Evolutionary conservation across 2,797 vertebrate genomes (phyloP).

Genomic region (Falco novaeseelandiae): DNA sequence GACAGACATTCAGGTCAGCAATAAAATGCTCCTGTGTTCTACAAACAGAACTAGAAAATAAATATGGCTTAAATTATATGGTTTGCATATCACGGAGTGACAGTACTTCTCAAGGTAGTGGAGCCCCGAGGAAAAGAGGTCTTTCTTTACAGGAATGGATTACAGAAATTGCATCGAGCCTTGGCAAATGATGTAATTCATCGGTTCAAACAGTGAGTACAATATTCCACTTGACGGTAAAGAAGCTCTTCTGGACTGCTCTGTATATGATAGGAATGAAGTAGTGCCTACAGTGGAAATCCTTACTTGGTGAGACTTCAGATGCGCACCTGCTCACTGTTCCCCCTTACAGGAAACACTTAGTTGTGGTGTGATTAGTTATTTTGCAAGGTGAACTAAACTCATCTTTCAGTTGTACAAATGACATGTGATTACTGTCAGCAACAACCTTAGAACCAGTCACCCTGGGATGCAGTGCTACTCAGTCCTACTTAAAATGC

Average conservation of each 20-base stretch:
- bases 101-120: neutral
- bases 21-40: neutral
- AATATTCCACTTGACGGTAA: neutral
- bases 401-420: neutral
- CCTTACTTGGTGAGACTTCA: neutral
- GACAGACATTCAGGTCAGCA: neutral
- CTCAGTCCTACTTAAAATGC: neutral
- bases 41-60: neutral
- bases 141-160: neutral
- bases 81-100: neutral
- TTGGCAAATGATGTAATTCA: neutral
- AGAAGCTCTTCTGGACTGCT: neutral
- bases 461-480: neutral
- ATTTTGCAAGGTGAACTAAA: neutral
- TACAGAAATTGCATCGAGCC: neutral
- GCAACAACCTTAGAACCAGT: neutral
- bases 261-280: neutral
- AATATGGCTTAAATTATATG: accelerated
- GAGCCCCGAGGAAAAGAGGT: neutral
- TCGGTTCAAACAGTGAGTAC: neutral
- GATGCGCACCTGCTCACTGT: neutral
- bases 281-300: neutral
- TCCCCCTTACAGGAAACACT: neutral
- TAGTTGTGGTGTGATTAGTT: neutral
- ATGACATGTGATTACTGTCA: neutral